phyloP scores from a whole-genome alignment of 2,113 vertebrate genomes.

The Nestor notabilis region DNA sequence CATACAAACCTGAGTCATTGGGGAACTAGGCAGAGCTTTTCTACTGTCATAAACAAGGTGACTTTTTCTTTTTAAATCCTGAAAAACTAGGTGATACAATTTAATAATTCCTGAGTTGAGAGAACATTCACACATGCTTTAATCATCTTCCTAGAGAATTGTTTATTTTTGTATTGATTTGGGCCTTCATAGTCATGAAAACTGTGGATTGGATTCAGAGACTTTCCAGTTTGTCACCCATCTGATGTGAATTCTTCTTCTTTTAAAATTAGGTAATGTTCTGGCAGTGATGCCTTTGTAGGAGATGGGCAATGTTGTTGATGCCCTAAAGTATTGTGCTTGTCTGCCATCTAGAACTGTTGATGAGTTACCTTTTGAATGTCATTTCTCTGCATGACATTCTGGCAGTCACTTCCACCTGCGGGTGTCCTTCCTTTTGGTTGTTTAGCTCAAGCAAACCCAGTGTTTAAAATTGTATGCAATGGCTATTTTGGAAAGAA shows the following conservation, averaged over 20 bases:
- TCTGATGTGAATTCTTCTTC: background rate
- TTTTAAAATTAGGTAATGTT: conserved; percentile 21
- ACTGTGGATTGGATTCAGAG: fast-evolving
- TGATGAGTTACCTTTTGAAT: conserved; percentile 35
- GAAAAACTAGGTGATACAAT: background rate
- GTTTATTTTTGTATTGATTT: background rate
- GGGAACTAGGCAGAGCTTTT: background rate
- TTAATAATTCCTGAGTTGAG: background rate
- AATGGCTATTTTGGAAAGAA: background rate
- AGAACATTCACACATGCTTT: background rate
- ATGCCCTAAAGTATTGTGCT: background rate
- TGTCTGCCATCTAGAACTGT: conserved; percentile 32
- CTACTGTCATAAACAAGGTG: background rate
- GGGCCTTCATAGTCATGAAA: background rate
- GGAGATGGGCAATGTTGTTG: background rate
- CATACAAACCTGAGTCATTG: background rate
- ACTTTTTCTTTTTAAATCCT: background rate
- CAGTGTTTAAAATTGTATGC: background rate
- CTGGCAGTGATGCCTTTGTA: background rate
- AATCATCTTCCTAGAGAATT: background rate
- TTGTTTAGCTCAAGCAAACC: background rate
- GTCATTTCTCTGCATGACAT: conserved; percentile 54
- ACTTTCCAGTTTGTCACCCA: background rate
- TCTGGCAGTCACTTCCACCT: conserved; percentile 45
- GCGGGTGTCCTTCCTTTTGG: conserved; percentile 40